Conservation (phyloP, 2,888 invertebrate genomes). For the Drosophila recens region DNA sequence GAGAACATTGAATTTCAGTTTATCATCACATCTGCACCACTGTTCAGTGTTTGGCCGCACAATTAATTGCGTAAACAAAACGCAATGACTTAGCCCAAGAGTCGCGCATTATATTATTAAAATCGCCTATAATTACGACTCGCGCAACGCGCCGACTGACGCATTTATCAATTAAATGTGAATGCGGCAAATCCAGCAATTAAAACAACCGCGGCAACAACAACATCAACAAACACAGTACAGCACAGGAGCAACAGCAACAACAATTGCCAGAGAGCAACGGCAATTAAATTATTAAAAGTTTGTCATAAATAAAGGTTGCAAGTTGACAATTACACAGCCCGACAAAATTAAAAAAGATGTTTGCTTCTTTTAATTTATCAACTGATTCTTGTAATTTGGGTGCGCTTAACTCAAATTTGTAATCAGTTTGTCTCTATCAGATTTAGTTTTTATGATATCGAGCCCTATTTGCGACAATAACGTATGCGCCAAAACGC, state of each 20-base stretch:
- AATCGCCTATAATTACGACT: constrained; percentile 77
- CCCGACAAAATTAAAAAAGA: too few species aligned
- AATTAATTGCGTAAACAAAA: constrained; percentile 79
- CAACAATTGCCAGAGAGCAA: constrained; percentile 41
- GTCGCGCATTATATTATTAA: constrained; percentile 73
- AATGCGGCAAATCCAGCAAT: constrained; percentile 68
- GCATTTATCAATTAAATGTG: constrained; percentile 80
- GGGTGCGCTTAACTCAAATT: too few species aligned
- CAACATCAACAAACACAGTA: constrained; percentile 21
- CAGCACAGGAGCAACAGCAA: constrained; percentile 23
- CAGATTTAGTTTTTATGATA: too few species aligned
- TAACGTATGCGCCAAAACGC: too few species aligned
- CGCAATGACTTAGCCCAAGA: constrained; percentile 45
- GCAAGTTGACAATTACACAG: constrained; percentile 78
- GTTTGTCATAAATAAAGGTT: constrained; percentile 76
- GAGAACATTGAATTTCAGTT: too few species aligned
- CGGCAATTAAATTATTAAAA: constrained; percentile 79
- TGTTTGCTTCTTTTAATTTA: too few species aligned
- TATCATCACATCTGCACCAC: not conserved
- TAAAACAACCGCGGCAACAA: constrained; percentile 35
- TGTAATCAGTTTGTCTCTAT: too few species aligned
- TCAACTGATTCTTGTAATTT: too few species aligned
- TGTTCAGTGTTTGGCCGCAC: constrained; percentile 52
- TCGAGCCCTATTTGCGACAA: too few species aligned
- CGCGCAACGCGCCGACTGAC: constrained; percentile 43